A percentile compares a stretch with the other conserved stretches of the same genome.
phyloP scores from a whole-genome alignment of 2,888 invertebrate species.

The Agelastica alni region DNA sequence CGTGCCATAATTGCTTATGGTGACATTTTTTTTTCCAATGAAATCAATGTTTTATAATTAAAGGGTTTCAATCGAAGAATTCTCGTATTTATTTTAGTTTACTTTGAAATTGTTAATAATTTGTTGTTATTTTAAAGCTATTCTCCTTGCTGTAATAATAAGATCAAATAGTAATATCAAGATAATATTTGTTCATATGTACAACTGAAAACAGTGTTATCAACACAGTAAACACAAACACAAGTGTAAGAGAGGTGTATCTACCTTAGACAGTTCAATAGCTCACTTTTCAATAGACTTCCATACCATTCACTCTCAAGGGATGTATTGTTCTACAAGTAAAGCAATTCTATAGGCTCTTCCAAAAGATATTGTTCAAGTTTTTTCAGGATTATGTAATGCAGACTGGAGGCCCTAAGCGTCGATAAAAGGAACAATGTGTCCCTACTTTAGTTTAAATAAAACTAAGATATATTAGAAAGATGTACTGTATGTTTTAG shows the following conservation, averaged over 20 bases:
- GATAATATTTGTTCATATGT: conserved; percentile 20
- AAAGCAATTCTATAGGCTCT: conserved; percentile 11
- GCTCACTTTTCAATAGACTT: conserved; percentile 17
- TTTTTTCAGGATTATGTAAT: conserved; percentile 12
- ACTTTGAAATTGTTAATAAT: too few species aligned
- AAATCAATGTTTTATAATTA: too few species aligned
- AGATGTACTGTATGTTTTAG: too few species aligned
- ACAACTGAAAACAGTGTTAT: conserved; percentile 15
- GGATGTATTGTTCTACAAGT: conserved; percentile 16
- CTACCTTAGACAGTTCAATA: conserved; percentile 14
- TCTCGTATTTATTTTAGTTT: too few species aligned
- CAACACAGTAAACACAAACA: conserved; percentile 20
- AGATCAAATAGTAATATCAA: too few species aligned
- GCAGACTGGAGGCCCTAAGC: neutral
- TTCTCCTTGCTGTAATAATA: too few species aligned
- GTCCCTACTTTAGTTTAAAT: too few species aligned
- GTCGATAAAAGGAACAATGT: neutral
- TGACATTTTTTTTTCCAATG: too few species aligned
- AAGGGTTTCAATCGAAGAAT: too few species aligned
- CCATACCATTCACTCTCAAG: conserved; percentile 17
- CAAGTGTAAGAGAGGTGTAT: conserved; percentile 10
- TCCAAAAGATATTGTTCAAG: conserved; percentile 9
- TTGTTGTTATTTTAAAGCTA: too few species aligned
- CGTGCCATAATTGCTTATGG: too few species aligned
- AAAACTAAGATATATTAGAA: too few species aligned